Percentiles rank a stretch among this genome's conserved stretches.
These are phyloP conservation scores for Melospiza georgiana DNA, from an alignment of 2,113 vertebrate genomes.

Conservation along the genomic window DNA sequence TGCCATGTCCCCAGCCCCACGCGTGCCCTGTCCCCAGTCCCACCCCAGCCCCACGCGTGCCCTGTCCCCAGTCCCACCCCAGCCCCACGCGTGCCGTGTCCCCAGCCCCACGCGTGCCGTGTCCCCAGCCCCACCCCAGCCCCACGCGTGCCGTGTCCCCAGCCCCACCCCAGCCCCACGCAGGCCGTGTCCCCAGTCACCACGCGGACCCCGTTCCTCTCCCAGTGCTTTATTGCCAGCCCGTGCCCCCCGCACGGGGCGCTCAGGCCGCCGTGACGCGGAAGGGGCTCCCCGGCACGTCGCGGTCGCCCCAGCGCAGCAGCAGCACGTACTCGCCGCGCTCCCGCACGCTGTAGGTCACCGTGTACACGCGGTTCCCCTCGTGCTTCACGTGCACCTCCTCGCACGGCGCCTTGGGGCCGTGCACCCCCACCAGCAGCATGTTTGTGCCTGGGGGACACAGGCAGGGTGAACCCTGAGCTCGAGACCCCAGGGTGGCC, in stretches of 20 bases:
- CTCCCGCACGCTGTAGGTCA: slow-evolving; percentile 18
- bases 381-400: slow-evolving; percentile 7
- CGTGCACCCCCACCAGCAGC: slow-evolving; percentile 17
- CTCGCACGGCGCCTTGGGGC: slow-evolving; percentile 7
- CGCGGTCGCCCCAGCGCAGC: neutral
- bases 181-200: accelerated
- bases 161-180: too few relatives aligned
- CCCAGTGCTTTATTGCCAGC: neutral
- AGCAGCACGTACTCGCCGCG: neutral
- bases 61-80: too few relatives aligned
- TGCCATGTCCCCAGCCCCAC: accelerated
- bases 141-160: too few relatives aligned
- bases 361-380: neutral
- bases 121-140: too few relatives aligned
- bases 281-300: slow-evolving; percentile 2
- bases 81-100: too few relatives aligned
- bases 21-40: too few relatives aligned
- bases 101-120: too few relatives aligned
- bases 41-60: too few relatives aligned
- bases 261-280: neutral
- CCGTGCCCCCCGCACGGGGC: too few relatives aligned
- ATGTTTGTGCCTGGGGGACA: neutral
- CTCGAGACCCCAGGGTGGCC: neutral
- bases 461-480: neutral
- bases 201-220: neutral